Evolutionary conservation across 1,140 invertebrate species (phyloP), one percentile per base, ranked within the genome.

Genomic region (Bombus cullumanus): DNA sequence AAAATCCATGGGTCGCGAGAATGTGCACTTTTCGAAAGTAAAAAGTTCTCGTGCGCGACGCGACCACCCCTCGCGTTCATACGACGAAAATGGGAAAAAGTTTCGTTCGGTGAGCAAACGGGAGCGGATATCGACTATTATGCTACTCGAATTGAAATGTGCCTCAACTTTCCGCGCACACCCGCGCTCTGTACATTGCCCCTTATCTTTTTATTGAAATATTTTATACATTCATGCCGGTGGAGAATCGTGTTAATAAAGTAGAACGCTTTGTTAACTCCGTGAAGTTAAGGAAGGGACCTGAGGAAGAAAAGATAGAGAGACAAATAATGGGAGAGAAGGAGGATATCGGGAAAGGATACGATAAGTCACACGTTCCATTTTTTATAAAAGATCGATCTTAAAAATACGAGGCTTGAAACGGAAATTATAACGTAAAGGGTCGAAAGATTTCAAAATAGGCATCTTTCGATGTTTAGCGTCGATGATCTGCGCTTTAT

Each of bases 81-180:
- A 9, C 34, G 12, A 28, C 34, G 39, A 34, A 81, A 69, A 79
- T 57, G 75, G 66, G 66, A 12, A 73, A 73, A 64, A 80, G 53
- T 85, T 64, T 85, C 31, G 68, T 47, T 53, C 22, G 25, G 10
- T n/a, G 41, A 25, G 82, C 18, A 28, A 62, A 41, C n/a, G 57
- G 31, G 13, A 64, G 10, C 68, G 59, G 37, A 73, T 37, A 74
- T 68, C 78, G 77, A 74, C 34, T 34, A 85, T 85, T 68, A 75
- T 80, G 59, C 69, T 53, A 37, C 37, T 66, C 83, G 69, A 59
- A 81, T 74, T 66, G 83, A 73, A 85, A 81, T n/a, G 39, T 43
- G 47, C 25, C 66, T 25, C n/a, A 77, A 71, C 47, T 83, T 83
- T 77, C 31, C n/a, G 37, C 59, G 22, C 37, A 1, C 53, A 10